Evolutionary conservation across 2,113 vertebrate species (phyloP).

Genomic region (Lanius ludovicianus): DNA sequence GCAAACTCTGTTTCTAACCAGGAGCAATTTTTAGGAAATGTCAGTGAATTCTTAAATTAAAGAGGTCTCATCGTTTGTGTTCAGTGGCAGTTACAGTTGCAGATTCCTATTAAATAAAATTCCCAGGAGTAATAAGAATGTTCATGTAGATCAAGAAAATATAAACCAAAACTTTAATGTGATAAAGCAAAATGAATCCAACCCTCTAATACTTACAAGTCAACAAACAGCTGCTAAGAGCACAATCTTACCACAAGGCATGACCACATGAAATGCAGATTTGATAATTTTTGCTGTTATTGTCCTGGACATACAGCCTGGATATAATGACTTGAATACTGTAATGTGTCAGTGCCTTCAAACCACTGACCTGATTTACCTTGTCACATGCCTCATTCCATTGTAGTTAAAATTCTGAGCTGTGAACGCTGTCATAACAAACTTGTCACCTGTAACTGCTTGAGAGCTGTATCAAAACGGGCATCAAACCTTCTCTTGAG

Average conservation of each 20-base stretch:
- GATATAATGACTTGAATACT: background rate
- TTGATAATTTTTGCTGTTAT: background rate
- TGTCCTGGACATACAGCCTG: background rate
- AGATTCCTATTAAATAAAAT: background rate
- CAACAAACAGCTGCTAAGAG: background rate
- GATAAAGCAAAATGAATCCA: background rate
- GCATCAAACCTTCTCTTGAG: background rate
- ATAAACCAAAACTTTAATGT: background rate
- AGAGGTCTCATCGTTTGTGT: background rate
- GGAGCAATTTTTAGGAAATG: background rate
- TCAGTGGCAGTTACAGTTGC: background rate
- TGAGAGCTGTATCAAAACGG: background rate
- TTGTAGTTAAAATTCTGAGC: background rate
- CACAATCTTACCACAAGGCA: background rate
- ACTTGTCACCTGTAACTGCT: background rate
- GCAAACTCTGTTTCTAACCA: background rate
- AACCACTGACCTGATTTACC: background rate
- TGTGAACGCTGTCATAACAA: background rate
- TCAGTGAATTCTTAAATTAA: background rate
- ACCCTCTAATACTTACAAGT: background rate
- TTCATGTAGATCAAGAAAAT: background rate
- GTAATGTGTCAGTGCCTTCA: conserved; percentile 13
- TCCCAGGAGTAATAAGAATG: background rate
- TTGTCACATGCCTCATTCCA: background rate
- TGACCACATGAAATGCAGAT: background rate